Evolutionary conservation across 2,888 invertebrate genomes (phyloP), one percentile per base, ranked within the genome.

Genomic region (Chaetogeoica ovagalla): DNA sequence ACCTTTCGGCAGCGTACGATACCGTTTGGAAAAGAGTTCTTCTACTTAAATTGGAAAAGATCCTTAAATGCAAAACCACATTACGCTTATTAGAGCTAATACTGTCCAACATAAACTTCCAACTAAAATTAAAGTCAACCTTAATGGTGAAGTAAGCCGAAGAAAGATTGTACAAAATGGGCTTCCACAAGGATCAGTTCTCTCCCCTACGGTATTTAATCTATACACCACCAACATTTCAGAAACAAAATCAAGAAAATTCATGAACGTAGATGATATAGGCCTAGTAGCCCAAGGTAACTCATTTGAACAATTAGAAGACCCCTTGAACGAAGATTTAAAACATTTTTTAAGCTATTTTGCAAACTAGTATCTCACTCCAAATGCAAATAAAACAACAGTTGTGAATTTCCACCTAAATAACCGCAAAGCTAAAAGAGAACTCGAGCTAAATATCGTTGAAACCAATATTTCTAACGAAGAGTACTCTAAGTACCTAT

Each of bases 381-480:
- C 21, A 21, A 60, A 60, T 60, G n/a, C 6, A 5, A 60, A 60
- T 60, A 60, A 60, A 60, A 60, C 60, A 21, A 60, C 60, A 60
- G 60, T 21, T 21, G 60, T 60, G 60, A 21, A n/a, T 21, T 60
- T 21, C 13, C 60, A 60, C 13, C 60, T 60, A 21, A 60, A 60
- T 21, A 60, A 60, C 23, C 60, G 21, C 21, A 21, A 21, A 21
- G 23, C 5, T 21, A 21, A 60, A 21, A 60, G 60, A 60, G 60
- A 60, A 60, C 60, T 60, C 13, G 5, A 60, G 13, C 60, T 60
- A 21, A 60, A 60, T 21, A 60, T 60, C 23, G 60, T n/a, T 60
- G 60, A 60, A 60, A 13, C 13, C 60, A 60, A 60, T 21, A 60
- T 60, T 60, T 55, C 55, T 21, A 66, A 48, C 48, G 66, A 66